These are phyloP conservation scores for Hydroisotoma schaefferi DNA, from an alignment of 2,888 invertebrate species.

Conservation along the genomic window DNA sequence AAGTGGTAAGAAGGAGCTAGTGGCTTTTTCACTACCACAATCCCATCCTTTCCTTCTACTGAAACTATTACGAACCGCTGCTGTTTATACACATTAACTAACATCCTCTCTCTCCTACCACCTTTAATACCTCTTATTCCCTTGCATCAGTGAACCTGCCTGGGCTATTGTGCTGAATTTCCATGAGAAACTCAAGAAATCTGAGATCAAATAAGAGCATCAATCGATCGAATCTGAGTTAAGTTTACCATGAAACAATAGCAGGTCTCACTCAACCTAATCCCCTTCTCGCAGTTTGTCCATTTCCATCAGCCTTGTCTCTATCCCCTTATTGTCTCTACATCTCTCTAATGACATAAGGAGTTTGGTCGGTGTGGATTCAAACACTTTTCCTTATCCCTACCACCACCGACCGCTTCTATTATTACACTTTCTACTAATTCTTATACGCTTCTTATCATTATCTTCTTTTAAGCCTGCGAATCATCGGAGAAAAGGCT, in stretches of 20 bases:
- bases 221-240: slow-evolving; percentile 44
- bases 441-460: too few relatives aligned
- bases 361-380: slow-evolving; percentile 14
- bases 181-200: slow-evolving; percentile 41
- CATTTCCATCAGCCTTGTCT: slow-evolving; percentile 5
- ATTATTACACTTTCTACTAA: slow-evolving; percentile 4
- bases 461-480: too few relatives aligned
- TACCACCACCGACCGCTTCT: too few relatives aligned
- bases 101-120: too few relatives aligned
- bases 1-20: too few relatives aligned
- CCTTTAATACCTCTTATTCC: too few relatives aligned
- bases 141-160: too few relatives aligned
- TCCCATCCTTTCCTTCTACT: background rate
- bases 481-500: slow-evolving; percentile 17
- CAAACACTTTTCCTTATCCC: slow-evolving; percentile 17
- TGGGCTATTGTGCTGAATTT: too few relatives aligned
- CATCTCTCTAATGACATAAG: slow-evolving; percentile 18
- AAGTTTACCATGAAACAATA: slow-evolving; percentile 45
- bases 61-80: background rate
- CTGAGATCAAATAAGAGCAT: slow-evolving; percentile 36
- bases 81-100: background rate
- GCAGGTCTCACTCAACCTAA: slow-evolving; percentile 17
- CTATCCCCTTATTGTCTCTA: slow-evolving; percentile 12
- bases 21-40: background rate
- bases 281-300: slow-evolving; percentile 12